Evolutionary conservation across 2,888 invertebrate genomes (phyloP), one percentile per base, ranked within the genome.

Genomic region (Cerastoderma edule): DNA sequence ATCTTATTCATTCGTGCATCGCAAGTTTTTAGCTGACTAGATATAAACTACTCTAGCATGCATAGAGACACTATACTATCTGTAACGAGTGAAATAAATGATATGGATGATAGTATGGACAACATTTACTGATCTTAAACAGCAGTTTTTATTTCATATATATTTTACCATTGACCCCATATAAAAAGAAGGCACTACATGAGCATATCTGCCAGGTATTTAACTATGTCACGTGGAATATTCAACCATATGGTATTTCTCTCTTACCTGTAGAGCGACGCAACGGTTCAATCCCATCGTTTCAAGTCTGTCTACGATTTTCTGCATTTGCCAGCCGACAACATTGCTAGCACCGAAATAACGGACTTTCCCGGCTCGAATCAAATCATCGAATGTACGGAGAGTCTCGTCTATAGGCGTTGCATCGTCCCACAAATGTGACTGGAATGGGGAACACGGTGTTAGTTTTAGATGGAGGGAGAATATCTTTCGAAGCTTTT

Each of bases 251-350:
- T 10, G 10, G 16, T 16, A 39, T 16, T 39, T 54, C 4, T 19
- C 33, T 33, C n/a, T 27, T 81, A 89, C 89, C 86, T 89, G 89
- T 22, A 89, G 72, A 67, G 83, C 87, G 3, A 87, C 67, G 13
- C 85, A 76, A 3, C 79, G 76, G 44, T 79, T 77, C 10, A 88
- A 54, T 5, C 85, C 87, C 54, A 84, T 76, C 8, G 67, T 54
- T 66, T 87, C 84, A 1, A 77, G 65, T 2, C 78, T 53, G 24
- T 88, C 88, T 6, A 88, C 87, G 0, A 89, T 83, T 65, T 89
- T 88, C 83, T 92, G 91, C 48, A 91, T 67, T 77, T 91, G 90
- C 90, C 90, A 91, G 2, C 91, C 91, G 56, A 80, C 84, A 10
- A 90, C 77, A 73, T 91, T 91, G 72, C 89, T 88, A 60, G 83